Conservation (phyloP, 1,140 invertebrate genomes). For the Hirudo medicinalis region DNA sequence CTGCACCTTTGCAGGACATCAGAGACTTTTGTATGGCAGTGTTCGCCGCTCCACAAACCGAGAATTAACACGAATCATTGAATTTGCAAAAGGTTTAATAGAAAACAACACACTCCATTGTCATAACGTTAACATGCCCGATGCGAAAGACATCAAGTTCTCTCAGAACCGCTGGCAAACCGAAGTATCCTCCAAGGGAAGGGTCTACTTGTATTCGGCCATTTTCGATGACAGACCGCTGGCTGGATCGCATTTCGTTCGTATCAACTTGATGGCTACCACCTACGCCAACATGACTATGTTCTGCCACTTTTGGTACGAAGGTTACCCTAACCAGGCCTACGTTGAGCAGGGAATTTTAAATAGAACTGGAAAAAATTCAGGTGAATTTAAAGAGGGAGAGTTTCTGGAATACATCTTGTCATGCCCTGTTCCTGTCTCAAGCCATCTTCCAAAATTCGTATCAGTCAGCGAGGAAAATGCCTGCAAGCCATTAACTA, state of each 20-base stretch:
- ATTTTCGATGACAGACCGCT: conserved; percentile 14
- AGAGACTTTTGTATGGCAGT: too few species aligned
- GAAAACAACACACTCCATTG: too few species aligned
- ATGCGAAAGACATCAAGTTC: too few species aligned
- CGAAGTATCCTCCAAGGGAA: background rate
- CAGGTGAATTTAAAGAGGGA: conserved; percentile 32
- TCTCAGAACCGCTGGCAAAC: too few species aligned
- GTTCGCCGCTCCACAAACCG: too few species aligned
- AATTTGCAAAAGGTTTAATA: too few species aligned
- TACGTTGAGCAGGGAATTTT: background rate
- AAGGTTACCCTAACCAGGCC: background rate
- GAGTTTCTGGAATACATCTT: conserved; percentile 32
- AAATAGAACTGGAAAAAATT: background rate
- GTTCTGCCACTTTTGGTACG: conserved; percentile 14
- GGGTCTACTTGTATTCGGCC: conserved; percentile 16
- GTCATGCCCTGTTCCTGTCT: background rate
- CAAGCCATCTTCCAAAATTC: too few species aligned
- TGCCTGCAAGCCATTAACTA: background rate
- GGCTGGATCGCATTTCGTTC: background rate
- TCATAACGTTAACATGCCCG: too few species aligned
- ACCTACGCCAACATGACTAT: background rate
- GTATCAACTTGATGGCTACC: background rate
- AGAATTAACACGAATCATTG: too few species aligned
- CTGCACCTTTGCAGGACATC: too few species aligned
- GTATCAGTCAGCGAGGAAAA: background rate